Evolutionary conservation across 2,797 vertebrate species (phyloP).

Genomic region (Heterohyrax brucei): DNA sequence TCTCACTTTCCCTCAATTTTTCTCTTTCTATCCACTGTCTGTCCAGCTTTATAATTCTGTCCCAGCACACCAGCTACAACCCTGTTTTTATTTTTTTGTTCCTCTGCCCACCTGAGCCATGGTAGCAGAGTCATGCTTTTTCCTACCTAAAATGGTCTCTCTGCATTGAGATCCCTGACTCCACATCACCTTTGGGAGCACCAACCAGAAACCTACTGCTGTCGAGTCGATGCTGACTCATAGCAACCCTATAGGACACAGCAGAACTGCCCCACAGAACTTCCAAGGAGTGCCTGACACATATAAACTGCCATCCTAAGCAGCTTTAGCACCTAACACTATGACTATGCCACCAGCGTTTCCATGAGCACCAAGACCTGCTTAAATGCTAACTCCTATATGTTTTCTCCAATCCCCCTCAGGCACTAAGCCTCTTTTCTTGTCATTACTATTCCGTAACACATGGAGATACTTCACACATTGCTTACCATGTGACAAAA

Average conservation of each 20-base stretch:
- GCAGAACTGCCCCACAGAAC: too few relatives aligned
- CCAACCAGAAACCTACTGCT: neutral
- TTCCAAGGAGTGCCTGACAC: too few relatives aligned
- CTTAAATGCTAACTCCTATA: too few relatives aligned
- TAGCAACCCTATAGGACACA: too few relatives aligned
- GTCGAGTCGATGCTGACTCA: too few relatives aligned
- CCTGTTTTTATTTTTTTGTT: neutral
- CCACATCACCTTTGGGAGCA: neutral
- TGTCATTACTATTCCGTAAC: neutral
- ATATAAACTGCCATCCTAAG: too few relatives aligned
- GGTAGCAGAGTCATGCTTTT: neutral
- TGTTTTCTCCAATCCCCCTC: neutral
- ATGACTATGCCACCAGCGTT: too few relatives aligned
- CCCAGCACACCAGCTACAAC: neutral
- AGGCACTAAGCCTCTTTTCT: neutral
- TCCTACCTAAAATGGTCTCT: neutral
- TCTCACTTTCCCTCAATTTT: neutral
- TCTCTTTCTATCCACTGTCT: neutral
- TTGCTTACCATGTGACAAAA: slow-evolving; percentile 15
- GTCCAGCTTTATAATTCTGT: neutral
- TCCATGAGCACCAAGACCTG: too few relatives aligned
- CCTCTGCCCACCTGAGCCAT: neutral
- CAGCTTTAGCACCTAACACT: too few relatives aligned
- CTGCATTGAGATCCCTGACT: neutral
- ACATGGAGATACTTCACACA: neutral